These are phyloP conservation scores for Deroplatys truncata DNA, from an alignment of 2,888 invertebrate genomes.

Conservation along the genomic window DNA sequence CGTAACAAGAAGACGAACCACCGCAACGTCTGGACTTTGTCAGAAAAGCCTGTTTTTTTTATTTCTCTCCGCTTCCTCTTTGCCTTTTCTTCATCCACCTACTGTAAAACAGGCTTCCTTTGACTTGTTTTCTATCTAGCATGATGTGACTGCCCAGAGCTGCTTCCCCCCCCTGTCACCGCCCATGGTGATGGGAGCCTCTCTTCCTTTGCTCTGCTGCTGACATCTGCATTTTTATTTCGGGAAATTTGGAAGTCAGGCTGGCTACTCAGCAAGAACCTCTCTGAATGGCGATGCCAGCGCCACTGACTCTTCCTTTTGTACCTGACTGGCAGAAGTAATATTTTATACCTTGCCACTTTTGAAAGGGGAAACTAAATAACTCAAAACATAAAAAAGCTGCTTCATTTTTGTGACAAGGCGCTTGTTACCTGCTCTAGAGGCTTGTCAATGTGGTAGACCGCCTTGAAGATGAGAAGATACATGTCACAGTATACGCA, in stretches of 20 bases:
- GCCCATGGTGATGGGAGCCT: not conserved
- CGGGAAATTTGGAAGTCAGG: constrained; percentile 13
- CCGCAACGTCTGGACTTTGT: constrained; percentile 14
- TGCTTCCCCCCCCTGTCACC: not conserved
- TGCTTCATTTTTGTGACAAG: not conserved
- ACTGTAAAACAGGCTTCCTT: not conserved
- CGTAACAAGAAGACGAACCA: constrained; percentile 9
- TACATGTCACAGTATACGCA: not conserved
- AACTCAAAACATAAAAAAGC: not conserved
- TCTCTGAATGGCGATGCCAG: not conserved
- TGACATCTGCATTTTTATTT: constrained; percentile 24
- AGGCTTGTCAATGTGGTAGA: not conserved
- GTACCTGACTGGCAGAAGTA: not conserved
- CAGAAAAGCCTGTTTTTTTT: constrained; percentile 6
- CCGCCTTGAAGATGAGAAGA: not conserved
- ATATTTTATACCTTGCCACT: constrained; percentile 4
- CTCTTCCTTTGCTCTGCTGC: constrained; percentile 6
- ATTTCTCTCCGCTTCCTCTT: not conserved
- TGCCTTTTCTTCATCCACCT: not conserved
- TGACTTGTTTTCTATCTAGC: not conserved
- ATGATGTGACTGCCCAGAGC: not conserved
- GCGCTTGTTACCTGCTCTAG: not conserved
- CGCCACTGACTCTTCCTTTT: not conserved
- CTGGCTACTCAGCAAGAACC: not conserved
- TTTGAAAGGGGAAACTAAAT: not conserved